A percentile compares a stretch with the other conserved stretches of the same genome.
Conservation (phyloP, 2,888 invertebrate species). For the Noctuana brunneofusca region DNA sequence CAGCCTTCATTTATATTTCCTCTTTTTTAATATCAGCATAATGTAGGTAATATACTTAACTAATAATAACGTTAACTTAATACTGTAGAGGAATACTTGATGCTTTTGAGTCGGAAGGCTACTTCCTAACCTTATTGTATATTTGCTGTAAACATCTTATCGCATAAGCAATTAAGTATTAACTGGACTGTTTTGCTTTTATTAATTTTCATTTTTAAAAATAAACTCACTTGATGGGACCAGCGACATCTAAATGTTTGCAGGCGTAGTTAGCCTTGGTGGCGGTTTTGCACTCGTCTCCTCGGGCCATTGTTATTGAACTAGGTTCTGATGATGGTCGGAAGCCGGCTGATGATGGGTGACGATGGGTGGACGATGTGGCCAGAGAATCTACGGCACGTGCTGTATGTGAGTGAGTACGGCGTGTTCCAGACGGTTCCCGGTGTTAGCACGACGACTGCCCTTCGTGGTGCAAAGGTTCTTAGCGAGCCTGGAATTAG, state of each 20-base stretch:
- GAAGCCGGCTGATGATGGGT: conserved; percentile 55
- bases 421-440: conserved; percentile 91
- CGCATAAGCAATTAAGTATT: too few species aligned
- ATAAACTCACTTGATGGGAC: conserved; percentile 66
- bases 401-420: conserved; percentile 92
- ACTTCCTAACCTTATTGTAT: too few species aligned
- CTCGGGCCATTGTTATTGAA: conserved; percentile 71
- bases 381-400: conserved; percentile 87
- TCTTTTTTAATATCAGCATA: too few species aligned
- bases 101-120: too few species aligned
- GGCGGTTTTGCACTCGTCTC: conserved; percentile 77
- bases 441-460: conserved; percentile 92
- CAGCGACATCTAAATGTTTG: conserved; percentile 68
- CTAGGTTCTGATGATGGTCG: conserved; percentile 19
- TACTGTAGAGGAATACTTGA: too few species aligned
- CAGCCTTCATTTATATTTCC: too few species aligned
- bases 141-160: too few species aligned
- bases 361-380: conserved; percentile 47
- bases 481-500: conserved; percentile 87
- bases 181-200: too few species aligned
- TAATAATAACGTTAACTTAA: too few species aligned
- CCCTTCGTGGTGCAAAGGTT: conserved; percentile 92
- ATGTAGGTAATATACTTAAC: too few species aligned
- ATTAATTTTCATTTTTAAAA: too few species aligned
- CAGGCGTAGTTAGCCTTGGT: conserved; percentile 69